Conservation (phyloP, 2,888 invertebrate species). For the Ochropacha duplaris region DNA sequence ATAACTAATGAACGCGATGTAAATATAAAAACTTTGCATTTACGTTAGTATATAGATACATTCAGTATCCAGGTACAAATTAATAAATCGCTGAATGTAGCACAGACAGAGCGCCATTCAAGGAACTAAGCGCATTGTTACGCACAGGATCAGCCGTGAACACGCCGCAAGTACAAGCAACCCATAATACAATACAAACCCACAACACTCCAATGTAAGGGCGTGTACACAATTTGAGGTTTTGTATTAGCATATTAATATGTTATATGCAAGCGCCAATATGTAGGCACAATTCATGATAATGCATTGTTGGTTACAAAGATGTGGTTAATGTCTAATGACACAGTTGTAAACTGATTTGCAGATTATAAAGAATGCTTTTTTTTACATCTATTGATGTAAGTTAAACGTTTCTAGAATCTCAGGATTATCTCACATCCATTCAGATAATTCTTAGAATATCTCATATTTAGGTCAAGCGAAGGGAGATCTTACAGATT, state of each 20-base stretch:
- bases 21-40: not conserved
- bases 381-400: too few relatives aligned
- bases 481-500: not conserved
- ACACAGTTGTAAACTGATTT: not conserved
- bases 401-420: too few relatives aligned
- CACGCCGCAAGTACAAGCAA: conserved; percentile 33
- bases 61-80: not conserved
- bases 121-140: conserved; percentile 24
- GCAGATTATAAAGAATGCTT: too few relatives aligned
- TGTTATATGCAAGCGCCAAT: conserved; percentile 39
- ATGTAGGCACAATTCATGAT: conserved; percentile 21
- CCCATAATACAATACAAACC: conserved; percentile 33
- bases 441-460: not conserved
- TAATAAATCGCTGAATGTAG: conserved; percentile 2
- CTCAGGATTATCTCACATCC: not conserved
- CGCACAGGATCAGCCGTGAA: conserved; percentile 30
- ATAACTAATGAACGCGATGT: not conserved
- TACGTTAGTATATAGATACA: not conserved
- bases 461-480: not conserved
- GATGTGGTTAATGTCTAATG: conserved; percentile 12
- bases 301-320: conserved; percentile 19
- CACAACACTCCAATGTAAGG: conserved; percentile 36
- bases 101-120: conserved; percentile 5
- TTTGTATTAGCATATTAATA: conserved; percentile 61
- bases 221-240: conserved; percentile 52